These are phyloP conservation scores for Harpalus rubripes DNA, from an alignment of 2,888 invertebrate species.

Conservation along the genomic window DNA sequence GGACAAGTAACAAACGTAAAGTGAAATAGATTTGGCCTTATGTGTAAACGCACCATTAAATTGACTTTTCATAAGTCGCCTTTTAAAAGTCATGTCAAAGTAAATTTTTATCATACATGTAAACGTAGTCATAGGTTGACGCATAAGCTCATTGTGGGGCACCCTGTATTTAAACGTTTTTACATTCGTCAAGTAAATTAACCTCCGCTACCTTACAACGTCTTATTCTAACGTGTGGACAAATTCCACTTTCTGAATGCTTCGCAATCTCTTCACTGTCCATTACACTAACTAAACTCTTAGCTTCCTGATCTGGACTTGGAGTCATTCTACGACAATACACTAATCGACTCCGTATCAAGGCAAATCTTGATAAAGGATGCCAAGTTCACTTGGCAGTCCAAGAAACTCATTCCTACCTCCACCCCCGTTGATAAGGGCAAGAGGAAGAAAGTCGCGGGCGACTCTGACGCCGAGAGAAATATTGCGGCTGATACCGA, in stretches of 20 bases:
- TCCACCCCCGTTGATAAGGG: conserved; percentile 76
- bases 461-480: conserved; percentile 69
- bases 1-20: too few relatives aligned
- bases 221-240: neutral
- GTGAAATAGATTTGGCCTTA: too few relatives aligned
- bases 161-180: too few relatives aligned
- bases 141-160: too few relatives aligned
- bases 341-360: conserved; percentile 76
- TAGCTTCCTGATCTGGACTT: conserved; percentile 83
- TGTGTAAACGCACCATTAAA: too few relatives aligned
- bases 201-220: neutral
- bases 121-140: too few relatives aligned
- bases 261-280: neutral
- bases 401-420: conserved; percentile 71
- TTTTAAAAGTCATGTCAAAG: too few relatives aligned
- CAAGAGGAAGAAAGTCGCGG: conserved; percentile 76
- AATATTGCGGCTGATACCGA: conserved; percentile 61
- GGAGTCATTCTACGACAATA: conserved; percentile 81
- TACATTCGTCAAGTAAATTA: too few relatives aligned
- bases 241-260: neutral
- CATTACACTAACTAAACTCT: conserved; percentile 67
- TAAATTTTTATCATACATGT: too few relatives aligned
- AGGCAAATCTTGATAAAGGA: conserved; percentile 81
- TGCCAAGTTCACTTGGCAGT: conserved; percentile 82
- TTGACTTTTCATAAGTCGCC: too few relatives aligned